These are phyloP conservation scores for Oreochromis spilurus DNA, from an alignment of 2,113 vertebrate species.

Conservation along the genomic window DNA sequence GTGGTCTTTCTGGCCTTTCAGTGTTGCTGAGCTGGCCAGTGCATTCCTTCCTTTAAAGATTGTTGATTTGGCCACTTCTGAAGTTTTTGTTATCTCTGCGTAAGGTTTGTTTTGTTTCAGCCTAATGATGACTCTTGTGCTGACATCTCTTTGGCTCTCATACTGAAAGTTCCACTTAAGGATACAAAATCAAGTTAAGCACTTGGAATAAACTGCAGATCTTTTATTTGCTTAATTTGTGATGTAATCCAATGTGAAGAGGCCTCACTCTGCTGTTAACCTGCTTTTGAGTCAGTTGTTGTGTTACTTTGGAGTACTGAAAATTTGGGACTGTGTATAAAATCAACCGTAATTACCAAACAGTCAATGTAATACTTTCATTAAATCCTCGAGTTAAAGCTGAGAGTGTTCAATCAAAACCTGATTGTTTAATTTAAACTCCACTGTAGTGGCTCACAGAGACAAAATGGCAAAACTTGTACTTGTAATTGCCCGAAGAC, in stretches of 20 bases:
- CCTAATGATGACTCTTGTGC: background rate
- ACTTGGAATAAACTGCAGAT: background rate
- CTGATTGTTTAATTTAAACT: background rate
- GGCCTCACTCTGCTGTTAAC: background rate
- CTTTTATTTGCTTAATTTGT: background rate
- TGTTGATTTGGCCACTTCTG: background rate
- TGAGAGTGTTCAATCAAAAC: background rate
- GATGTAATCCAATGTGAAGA: background rate
- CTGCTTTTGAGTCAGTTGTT: background rate
- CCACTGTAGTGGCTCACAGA: background rate
- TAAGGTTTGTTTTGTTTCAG: background rate
- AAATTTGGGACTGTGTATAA: background rate
- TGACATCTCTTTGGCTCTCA: background rate
- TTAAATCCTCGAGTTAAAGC: background rate
- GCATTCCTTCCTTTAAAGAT: background rate
- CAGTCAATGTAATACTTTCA: background rate
- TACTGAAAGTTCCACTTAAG: background rate
- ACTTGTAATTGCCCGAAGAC: background rate
- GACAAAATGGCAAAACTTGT: background rate
- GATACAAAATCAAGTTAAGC: background rate
- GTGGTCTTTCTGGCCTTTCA: background rate
- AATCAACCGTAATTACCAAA: background rate
- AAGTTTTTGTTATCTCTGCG: background rate
- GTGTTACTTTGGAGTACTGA: background rate
- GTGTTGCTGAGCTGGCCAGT: background rate